phyloP scores from a whole-genome alignment of 2,888 invertebrate genomes.

The Ormyrus pomaceus region DNA sequence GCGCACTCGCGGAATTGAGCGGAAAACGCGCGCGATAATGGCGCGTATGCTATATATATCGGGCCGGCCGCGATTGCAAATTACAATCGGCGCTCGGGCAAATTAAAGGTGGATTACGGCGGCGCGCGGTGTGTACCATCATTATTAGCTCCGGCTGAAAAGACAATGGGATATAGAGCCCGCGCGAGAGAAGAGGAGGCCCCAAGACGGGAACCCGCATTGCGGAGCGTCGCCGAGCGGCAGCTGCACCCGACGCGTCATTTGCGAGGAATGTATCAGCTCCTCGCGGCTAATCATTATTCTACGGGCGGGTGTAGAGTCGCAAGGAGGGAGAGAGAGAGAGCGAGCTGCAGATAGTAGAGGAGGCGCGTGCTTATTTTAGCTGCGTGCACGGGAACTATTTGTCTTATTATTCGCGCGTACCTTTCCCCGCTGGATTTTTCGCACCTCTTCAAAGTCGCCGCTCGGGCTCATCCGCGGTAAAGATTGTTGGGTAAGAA shows the following conservation, averaged over 20 bases:
- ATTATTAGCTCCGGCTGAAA: background rate
- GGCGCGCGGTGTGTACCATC: too few relatives aligned
- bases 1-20: background rate
- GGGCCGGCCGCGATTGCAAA: background rate
- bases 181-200: slow-evolving; percentile 23
- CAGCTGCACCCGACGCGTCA: slow-evolving; percentile 73
- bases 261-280: slow-evolving; percentile 71
- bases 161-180: background rate
- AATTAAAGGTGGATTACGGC: background rate
- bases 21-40: background rate
- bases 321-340: slow-evolving; percentile 3
- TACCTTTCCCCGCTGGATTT: slow-evolving; percentile 19
- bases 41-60: background rate
- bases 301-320: slow-evolving; percentile 61
- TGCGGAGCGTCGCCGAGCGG: slow-evolving; percentile 66
- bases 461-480: background rate
- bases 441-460: background rate
- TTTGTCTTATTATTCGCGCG: background rate
- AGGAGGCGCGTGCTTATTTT: slow-evolving; percentile 8
- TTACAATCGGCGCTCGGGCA: background rate
- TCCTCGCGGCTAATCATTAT: slow-evolving; percentile 68
- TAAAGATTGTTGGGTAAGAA: background rate
- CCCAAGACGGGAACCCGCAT: slow-evolving; percentile 62
- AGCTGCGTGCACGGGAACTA: background rate
- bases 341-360: slow-evolving; percentile 1